Percentiles rank a stretch among this genome's conserved stretches.
These are phyloP conservation scores for Caiman crocodilus DNA, from an alignment of 2,797 vertebrate species.

Conservation along the genomic window DNA sequence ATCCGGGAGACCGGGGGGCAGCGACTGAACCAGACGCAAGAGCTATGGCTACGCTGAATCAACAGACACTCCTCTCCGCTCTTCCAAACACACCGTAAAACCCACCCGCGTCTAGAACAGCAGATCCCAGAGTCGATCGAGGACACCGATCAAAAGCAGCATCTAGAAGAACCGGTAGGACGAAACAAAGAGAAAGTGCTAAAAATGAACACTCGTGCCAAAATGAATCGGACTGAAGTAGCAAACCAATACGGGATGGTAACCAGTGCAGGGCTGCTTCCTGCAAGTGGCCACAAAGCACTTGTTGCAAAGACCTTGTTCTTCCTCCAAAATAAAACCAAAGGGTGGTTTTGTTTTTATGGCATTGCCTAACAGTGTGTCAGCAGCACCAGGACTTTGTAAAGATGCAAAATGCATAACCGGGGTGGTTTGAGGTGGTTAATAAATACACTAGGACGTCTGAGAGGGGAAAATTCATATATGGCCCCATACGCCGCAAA, in stretches of 20 bases:
- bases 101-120: not conserved
- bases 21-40: not conserved
- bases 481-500: not conserved
- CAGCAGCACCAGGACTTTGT: slow-evolving; percentile 66
- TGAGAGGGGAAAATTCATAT: slow-evolving; percentile 19
- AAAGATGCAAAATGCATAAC: slow-evolving; percentile 72
- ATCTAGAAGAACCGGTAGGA: not conserved
- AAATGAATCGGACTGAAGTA: slow-evolving; percentile 56
- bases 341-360: slow-evolving; percentile 66
- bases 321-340: slow-evolving; percentile 63
- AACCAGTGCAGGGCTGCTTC: too few relatives aligned
- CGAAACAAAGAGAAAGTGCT: slow-evolving; percentile 10
- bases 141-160: not conserved
- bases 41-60: not conserved
- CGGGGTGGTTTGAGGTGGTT: slow-evolving; percentile 67
- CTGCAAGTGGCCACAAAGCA: slow-evolving; percentile 47
- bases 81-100: slow-evolving; percentile 1
- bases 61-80: not conserved
- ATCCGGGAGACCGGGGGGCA: too few relatives aligned
- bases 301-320: slow-evolving; percentile 41
- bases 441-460: slow-evolving; percentile 63
- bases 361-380: slow-evolving; percentile 72
- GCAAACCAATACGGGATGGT: slow-evolving; percentile 19
- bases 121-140: not conserved
- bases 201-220: not conserved